Percentiles rank a stretch among this genome's conserved stretches.
These are phyloP conservation scores for Ceraclea dissimilis DNA, from an alignment of 2,888 invertebrate genomes.

Conservation along the genomic window DNA sequence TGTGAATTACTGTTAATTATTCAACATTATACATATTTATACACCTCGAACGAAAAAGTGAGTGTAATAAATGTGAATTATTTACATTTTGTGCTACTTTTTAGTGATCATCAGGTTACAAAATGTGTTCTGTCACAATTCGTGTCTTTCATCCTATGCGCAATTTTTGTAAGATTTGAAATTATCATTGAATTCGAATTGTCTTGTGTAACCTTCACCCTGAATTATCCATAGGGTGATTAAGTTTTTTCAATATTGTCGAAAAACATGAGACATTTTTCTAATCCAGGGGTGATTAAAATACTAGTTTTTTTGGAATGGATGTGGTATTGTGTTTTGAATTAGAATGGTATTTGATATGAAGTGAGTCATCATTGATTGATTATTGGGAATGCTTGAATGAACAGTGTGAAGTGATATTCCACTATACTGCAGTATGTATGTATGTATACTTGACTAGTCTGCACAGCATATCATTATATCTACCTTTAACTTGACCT, in stretches of 20 bases:
- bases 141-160: no score
- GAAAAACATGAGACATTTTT: no score
- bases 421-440: neutral
- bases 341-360: neutral
- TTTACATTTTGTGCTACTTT: neutral
- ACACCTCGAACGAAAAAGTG: neutral
- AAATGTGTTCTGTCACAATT: no score
- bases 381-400: neutral
- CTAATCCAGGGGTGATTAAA: no score
- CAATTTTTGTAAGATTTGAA: no score
- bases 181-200: no score
- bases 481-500: neutral
- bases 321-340: no score
- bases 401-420: neutral
- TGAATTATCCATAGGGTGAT: no score
- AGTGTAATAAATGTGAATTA: neutral
- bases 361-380: neutral
- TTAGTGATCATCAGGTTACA: neutral
- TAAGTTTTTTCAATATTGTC: no score
- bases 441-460: neutral
- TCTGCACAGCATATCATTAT: neutral
- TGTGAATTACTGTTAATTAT: neutral
- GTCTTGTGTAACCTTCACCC: no score
- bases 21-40: neutral
- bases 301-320: no score